Base-by-base conservation (phyloP, 2,797 vertebrate genomes). In the Sebastes alutus region DNA sequence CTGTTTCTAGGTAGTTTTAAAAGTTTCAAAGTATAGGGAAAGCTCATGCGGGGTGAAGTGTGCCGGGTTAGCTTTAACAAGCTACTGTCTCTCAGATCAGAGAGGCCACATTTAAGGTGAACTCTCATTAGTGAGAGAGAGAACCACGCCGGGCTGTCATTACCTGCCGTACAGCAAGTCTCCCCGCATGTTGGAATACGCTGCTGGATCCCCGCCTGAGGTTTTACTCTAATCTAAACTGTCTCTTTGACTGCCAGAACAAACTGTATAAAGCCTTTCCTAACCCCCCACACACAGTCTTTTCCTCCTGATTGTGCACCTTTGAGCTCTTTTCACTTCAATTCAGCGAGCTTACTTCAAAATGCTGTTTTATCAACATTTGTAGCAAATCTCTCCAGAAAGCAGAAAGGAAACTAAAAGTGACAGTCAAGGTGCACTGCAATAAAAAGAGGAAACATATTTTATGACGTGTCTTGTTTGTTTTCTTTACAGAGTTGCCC, bases 81-180 rank as follows among this genome's bases (percentile, higher is more conserved):
- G 87, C 77, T 82, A 81, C 84, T 80, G 82, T 88, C 70, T 75
- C 75, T 67, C n/a, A 71, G 84, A 89, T 80, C 82, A 86, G 65
- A 86, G 63, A 77, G 79, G 78, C 77, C 79, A 91, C 62, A 77
- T 89, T 80, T 87, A 79, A 86, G 80, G 82, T 72, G 83, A 90
- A 81, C 78, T 81, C 82, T 86, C 80, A 85, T 90, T 85, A 89
- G 59, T 55, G 64, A 80, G 78, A 86, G 54, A 27, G 42, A 86
- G 49, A 84, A 77, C 63, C 61, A 54, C 1, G 18, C 55, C 5
- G 18, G 49, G 72, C 82, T 86, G 80, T 83, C 82, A 88, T 88
- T 87, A 91, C 79, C 66, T 88, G 73, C 64, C 4, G 13, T 75
- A 78, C 33, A 83, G 33, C 61, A 46, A 70, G 64, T 72, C 38